Base-by-base conservation (phyloP, 2,888 invertebrate species). In the Miltochrista miniata region DNA sequence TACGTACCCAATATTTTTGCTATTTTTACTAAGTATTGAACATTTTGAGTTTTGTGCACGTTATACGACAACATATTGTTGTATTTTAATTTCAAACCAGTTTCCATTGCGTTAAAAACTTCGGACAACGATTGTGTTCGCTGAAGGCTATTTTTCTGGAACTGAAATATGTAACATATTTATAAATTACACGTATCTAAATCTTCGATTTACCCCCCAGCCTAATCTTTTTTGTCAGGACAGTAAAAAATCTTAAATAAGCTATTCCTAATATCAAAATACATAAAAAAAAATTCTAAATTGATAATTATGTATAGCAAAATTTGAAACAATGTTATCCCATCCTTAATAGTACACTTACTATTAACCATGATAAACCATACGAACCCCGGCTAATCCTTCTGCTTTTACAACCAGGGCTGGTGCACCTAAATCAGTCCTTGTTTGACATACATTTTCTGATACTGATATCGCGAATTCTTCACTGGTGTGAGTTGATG, bases 101-200 rank as follows among this genome's bases (percentile, higher is more conserved):
- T 70, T 62, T 83, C 83, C 41, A 82, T 57, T 30, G 76, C 65
- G 39, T 65, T 78, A 47, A 83, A 76, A 31, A 76, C 56, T 18
- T 69, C 62, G 41, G 68, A 55, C 48, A 79, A 41, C 18, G 66
- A 54, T 56, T 70, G 74, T 12, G 70, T 61, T 49, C 45, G 37
- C 10, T 42, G 10, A 7, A 10, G 0, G 14, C 11, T 45, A 2
- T 29, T 29, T 13, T 13, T 44, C 10, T 36, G 36, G 29, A 10
- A 14, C 36, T 45, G 36, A 0, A 36, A 45, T 29, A 14, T 14
- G 29, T 3, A 29, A n/a, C n/a, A n/a, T n/a, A n/a, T n/a, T n/a
- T n/a, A n/a, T n/a, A n/a, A n/a, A n/a, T n/a, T n/a, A n/a, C n/a
- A n/a, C n/a, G n/a, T n/a, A n/a, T n/a, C n/a, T n/a, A n/a, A n/a